phyloP scores from a whole-genome alignment of 2,888 invertebrate species.

The Tethea ocularis region DNA sequence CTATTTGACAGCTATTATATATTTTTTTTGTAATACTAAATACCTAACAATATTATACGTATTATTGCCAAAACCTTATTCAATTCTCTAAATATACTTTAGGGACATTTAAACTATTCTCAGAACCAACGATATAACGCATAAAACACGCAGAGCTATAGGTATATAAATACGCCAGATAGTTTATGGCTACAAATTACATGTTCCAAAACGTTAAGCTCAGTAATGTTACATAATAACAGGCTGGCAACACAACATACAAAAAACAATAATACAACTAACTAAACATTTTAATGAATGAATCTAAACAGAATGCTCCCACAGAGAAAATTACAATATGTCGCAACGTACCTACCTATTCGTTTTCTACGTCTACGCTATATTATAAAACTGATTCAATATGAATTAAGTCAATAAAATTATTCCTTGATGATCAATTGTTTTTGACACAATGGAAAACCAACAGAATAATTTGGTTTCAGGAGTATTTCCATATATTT shows the following conservation, averaged over 20 bases:
- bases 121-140: slow-evolving; percentile 34
- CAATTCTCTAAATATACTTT: neutral
- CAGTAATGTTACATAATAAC: slow-evolving; percentile 33
- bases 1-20: neutral
- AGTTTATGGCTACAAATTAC: slow-evolving; percentile 62
- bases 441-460: neutral
- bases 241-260: neutral
- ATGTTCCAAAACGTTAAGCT: slow-evolving; percentile 55
- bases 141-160: slow-evolving; percentile 26
- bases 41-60: neutral
- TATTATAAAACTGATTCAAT: no score
- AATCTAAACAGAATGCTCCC: slow-evolving; percentile 24
- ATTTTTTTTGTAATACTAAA: no score
- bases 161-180: slow-evolving; percentile 27
- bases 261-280: neutral
- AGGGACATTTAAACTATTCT: slow-evolving; percentile 22
- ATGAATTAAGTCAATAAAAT: no score
- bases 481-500: no score
- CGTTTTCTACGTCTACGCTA: no score
- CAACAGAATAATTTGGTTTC: no score
- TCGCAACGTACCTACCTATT: no score
- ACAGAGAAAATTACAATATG: slow-evolving; percentile 37
- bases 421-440: slow-evolving; percentile 2
- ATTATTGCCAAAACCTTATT: neutral
- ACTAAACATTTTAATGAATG: slow-evolving; percentile 37